phyloP scores from a whole-genome alignment of 1,140 invertebrate genomes.

The Heliconius eleuchia region DNA sequence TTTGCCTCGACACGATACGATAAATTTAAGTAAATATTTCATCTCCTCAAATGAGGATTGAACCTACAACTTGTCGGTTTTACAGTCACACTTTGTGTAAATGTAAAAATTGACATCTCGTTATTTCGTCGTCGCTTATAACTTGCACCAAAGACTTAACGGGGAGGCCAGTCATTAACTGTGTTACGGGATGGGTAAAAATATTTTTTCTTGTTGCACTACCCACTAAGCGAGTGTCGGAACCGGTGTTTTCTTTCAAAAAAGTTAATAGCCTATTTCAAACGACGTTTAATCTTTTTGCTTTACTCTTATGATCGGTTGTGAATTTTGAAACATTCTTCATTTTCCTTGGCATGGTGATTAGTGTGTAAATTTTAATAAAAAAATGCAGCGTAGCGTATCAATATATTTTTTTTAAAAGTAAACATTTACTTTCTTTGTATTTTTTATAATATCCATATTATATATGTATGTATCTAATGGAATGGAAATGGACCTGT shows the following conservation, averaged over 20 bases:
- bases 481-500: too few species aligned
- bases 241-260: slow-evolving; percentile 32
- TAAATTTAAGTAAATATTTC: too few species aligned
- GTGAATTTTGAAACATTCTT: slow-evolving; percentile 10
- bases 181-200: slow-evolving; percentile 39
- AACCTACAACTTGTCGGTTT: too few species aligned
- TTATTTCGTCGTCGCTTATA: neutral
- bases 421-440: too few species aligned
- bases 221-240: slow-evolving; percentile 39
- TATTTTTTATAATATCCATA: too few species aligned
- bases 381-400: too few species aligned
- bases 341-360: neutral
- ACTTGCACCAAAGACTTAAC: slow-evolving; percentile 25
- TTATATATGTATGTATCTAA: too few species aligned
- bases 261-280: slow-evolving; percentile 36
- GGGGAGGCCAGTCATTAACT: slow-evolving; percentile 41
- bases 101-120: neutral
- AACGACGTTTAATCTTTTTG: slow-evolving; percentile 29
- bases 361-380: neutral
- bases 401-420: too few species aligned
- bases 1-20: too few species aligned
- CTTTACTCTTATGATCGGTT: slow-evolving; percentile 14
- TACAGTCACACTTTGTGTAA: too few species aligned
- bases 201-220: slow-evolving; percentile 38
- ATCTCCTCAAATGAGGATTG: too few species aligned